These are phyloP conservation scores for Austrofundulus limnaeus DNA, from an alignment of 2,113 vertebrate species.

Conservation along the genomic window DNA sequence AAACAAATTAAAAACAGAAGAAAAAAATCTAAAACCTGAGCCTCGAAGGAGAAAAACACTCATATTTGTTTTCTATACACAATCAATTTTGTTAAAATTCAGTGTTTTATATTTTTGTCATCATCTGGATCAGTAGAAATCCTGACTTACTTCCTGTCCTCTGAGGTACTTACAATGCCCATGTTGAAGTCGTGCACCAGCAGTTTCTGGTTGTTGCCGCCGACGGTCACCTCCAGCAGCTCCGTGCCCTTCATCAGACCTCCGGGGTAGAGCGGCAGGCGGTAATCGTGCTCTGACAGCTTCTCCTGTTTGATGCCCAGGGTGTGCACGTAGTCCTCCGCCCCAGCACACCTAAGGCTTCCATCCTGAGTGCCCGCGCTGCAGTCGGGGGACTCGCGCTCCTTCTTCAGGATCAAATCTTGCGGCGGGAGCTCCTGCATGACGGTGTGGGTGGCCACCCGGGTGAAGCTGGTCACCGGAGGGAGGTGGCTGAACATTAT, in stretches of 20 bases:
- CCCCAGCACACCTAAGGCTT: constrained; percentile 39
- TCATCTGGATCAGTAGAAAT: too few species aligned
- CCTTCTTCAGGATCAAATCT: constrained; percentile 95
- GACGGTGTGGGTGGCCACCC: constrained; percentile 85
- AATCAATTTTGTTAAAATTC: too few species aligned
- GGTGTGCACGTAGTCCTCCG: constrained; percentile 84
- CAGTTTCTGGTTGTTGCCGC: constrained; percentile 80
- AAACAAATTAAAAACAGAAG: too few species aligned
- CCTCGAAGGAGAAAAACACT: too few species aligned
- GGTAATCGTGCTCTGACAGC: constrained; percentile 88
- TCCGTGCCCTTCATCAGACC: constrained; percentile 76
- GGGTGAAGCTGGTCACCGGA: constrained; percentile 95
- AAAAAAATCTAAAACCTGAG: too few species aligned
- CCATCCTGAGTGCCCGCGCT: constrained; percentile 72
- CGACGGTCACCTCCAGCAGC: constrained; percentile 82
- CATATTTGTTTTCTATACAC: too few species aligned
- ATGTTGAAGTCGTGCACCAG: constrained; percentile 89
- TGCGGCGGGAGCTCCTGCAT: constrained; percentile 84
- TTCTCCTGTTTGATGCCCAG: constrained; percentile 96
- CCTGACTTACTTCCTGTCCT: too few species aligned
- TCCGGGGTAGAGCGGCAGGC: constrained; percentile 78
- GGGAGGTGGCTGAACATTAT: constrained; percentile 97
- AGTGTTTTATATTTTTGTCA: too few species aligned
- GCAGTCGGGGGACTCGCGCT: constrained; percentile 86
- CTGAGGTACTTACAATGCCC: constrained; percentile 76